Base-by-base conservation (phyloP, 2,113 vertebrate species). In the Myiozetetes cayanensis region DNA sequence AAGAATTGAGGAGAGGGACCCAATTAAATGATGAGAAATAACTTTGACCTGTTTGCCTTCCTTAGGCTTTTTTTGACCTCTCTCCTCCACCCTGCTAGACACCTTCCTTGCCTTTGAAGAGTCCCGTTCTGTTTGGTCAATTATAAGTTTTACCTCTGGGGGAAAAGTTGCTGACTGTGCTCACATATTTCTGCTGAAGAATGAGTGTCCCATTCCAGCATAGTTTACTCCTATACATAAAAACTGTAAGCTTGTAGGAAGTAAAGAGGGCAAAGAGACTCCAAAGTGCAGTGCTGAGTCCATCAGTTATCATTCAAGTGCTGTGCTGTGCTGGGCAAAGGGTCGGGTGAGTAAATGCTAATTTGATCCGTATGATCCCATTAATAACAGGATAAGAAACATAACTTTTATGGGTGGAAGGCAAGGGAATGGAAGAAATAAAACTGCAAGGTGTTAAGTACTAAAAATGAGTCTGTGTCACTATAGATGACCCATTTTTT, bases 341-440 rank as follows among this genome's bases (percentile, higher is more conserved):
- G 67, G 49, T 52, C 31, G 49, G 8, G 21, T 39, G 58, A 73
- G 17, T 55, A 91, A 93, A 85, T 80, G 33, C 19, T 74, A 49
- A 88, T 90, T 83, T 90, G 58, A 91, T 80, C 50, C 83, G 19
- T 46, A n/a, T 21, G 14, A 73, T 39, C 39, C 30, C 59, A 85
- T 43, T 86, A 86, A 56, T 87, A 96, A 70, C 55, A 86, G 46
- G 67, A 76, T 90, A 94, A 85, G 55, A 95, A 90, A 84, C 7
- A 8, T 20, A 70, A 70, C 16, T 80, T 93, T 71, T 49, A 83
- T 67, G 55, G 24, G 2, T 95, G 33, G 39, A 68, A 96, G 74
- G 59, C 47, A 90, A 24, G 10, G 15, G 25, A 46, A 80, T 33
- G 31, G 71, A 91, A 35, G 39, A 93, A 93, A 89, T 27, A 90